Conservation (phyloP, 2,113 vertebrate genomes). For the Smithornis capensis region DNA sequence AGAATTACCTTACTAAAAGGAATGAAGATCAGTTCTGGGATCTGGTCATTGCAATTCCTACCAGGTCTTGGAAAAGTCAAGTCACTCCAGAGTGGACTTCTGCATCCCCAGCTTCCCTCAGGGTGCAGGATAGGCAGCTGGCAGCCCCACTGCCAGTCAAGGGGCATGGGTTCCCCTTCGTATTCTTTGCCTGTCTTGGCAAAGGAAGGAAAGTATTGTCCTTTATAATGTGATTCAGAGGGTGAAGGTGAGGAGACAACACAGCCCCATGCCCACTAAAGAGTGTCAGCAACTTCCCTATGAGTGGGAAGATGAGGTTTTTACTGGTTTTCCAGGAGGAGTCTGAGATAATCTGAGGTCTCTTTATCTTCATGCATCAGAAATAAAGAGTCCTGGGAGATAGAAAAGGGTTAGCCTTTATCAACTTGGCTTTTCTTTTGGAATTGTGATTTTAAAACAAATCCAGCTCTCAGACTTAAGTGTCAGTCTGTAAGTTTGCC, state of each 20-base stretch:
- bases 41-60: neutral
- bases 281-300: neutral
- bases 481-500: neutral
- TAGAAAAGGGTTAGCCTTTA: neutral
- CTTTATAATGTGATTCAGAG: neutral
- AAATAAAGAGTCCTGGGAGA: neutral
- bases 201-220: neutral
- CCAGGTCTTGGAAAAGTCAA: neutral
- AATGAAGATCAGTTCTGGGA: neutral
- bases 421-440: neutral
- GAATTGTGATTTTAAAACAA: neutral
- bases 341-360: neutral
- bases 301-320: neutral
- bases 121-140: neutral
- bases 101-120: neutral
- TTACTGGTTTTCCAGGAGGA: neutral
- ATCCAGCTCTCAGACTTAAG: neutral
- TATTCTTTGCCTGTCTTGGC: neutral
- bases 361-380: neutral
- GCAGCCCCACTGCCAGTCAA: rapidly evolving
- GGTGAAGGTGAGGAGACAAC: neutral
- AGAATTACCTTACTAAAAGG: neutral
- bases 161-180: rapidly evolving
- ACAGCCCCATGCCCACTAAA: rapidly evolving
- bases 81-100: neutral